These are phyloP conservation scores for Podarcis cretensis DNA, from an alignment of 2,113 vertebrate genomes.

Conservation along the genomic window DNA sequence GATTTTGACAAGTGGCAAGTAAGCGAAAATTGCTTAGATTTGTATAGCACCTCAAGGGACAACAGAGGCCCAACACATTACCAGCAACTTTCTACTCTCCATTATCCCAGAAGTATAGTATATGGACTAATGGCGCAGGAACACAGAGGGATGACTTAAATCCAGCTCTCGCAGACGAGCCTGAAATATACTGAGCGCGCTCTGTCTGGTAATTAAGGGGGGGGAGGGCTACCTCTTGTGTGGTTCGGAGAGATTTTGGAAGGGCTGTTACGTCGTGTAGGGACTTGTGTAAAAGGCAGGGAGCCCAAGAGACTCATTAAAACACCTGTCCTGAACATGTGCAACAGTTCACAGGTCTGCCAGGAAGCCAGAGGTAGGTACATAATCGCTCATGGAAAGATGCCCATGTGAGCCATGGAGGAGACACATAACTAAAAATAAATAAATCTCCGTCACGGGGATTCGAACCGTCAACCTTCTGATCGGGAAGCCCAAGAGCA, in stretches of 20 bases:
- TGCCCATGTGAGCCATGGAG: neutral
- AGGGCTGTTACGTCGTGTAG: neutral
- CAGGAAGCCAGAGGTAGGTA: neutral
- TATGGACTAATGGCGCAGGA: neutral
- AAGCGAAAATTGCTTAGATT: conserved; percentile 2
- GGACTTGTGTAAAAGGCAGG: neutral
- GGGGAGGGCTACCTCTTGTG: neutral
- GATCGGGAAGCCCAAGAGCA: too few species aligned
- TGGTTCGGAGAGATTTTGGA: neutral
- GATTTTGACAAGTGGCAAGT: neutral
- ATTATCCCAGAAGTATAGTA: neutral
- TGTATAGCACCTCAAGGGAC: neutral
- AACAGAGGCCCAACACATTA: conserved; percentile 6
- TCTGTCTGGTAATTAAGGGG: neutral
- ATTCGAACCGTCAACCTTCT: too few species aligned
- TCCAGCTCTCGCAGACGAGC: neutral
- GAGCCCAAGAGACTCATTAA: neutral
- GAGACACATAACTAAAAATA: neutral
- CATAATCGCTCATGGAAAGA: neutral
- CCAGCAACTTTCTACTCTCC: conserved; percentile 1
- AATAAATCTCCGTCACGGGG: too few species aligned
- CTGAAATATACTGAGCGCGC: conserved; percentile 1
- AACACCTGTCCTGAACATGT: neutral
- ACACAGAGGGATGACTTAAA: neutral
- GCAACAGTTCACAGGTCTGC: neutral